Percentiles rank a stretch among this genome's conserved stretches.
These are phyloP conservation scores for Plotosus lineatus DNA, from an alignment of 2,113 vertebrate genomes.

Conservation along the genomic window DNA sequence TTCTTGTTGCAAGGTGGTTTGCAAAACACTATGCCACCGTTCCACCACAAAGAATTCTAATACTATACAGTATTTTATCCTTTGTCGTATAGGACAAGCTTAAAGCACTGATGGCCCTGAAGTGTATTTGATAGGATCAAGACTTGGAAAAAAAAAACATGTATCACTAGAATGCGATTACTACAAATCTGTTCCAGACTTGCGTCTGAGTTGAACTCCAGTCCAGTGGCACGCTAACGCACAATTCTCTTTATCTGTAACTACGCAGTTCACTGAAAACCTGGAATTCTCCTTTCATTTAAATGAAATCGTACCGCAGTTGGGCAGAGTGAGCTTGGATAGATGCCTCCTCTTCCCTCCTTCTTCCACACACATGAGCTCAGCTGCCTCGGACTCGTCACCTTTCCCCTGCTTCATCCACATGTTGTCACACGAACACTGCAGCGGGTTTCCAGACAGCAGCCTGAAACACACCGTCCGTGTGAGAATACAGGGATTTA, in stretches of 20 bases:
- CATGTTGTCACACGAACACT: constrained; percentile 94
- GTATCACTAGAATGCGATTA: not conserved
- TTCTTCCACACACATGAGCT: constrained; percentile 86
- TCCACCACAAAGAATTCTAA: too few relatives aligned
- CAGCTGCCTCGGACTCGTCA: constrained; percentile 81
- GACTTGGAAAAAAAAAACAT: not conserved
- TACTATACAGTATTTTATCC: too few relatives aligned
- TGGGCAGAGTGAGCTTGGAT: constrained; percentile 78
- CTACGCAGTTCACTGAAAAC: not conserved
- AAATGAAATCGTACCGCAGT: constrained; percentile 82
- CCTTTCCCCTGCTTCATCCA: constrained; percentile 93
- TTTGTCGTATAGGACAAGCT: not conserved
- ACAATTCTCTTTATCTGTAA: not conserved
- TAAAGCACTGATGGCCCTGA: not conserved
- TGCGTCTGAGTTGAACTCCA: not conserved
- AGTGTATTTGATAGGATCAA: not conserved
- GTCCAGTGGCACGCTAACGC: not conserved
- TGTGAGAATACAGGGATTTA: not conserved
- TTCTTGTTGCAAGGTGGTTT: too few relatives aligned
- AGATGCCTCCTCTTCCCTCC: constrained; percentile 80
- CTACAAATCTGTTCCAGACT: constrained; percentile 4
- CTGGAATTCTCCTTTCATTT: not conserved
- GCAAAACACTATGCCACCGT: too few relatives aligned
- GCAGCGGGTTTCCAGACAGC: constrained; percentile 84
- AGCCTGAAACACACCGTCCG: constrained; percentile 27